Base-by-base conservation (phyloP, 2,797 vertebrate species). In the Phyllotis vaccarum region DNA sequence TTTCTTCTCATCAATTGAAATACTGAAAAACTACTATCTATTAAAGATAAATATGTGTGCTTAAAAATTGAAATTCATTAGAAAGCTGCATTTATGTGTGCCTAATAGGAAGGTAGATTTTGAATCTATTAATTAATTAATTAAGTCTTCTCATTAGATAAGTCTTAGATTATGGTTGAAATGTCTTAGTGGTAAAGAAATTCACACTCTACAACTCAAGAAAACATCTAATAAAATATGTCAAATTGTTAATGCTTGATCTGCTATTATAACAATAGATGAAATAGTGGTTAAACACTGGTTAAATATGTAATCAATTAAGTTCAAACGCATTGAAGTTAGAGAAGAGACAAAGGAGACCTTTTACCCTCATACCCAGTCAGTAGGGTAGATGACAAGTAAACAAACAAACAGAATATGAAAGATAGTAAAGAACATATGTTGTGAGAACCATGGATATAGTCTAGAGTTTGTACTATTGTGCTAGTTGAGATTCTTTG, bases 41-140 rank as follows among this genome's bases (percentile, higher is more conserved):
- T n/a, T 56, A 91, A 52, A 1, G 60, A 52, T 49, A 96, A 31
- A 16, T 88, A 66, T n/a, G 3, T 3, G 43, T 95, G 31, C 37
- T 96, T 74, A 72, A 54, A 89, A 80, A 56, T 4, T 82, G 13
- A 92, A 75, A 64, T 89, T 72, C 86, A 89, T 14, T 79, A 92
- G 60, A 13, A 92, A 75, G 1, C 0, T 85, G 0, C 82, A 88
- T 86, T 87, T 95, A 58, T 72, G 54, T 52, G 16, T 34, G 12
- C 2, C 37, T 81, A 80, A 5, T 54, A 34, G 11, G 16, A 86
- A 97, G 70, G 86, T 64, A 68, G 37, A 92, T 3, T 24, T 93
- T 31, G 0, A 16, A 37, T 27, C 0, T 0, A 0, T 72, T 82
- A 74, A 94, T n/a, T 80, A 74, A 94, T n/a, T 94, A 29, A 31